Conservation (phyloP, 2,113 vertebrate genomes). For the Antechinus flavipes region DNA sequence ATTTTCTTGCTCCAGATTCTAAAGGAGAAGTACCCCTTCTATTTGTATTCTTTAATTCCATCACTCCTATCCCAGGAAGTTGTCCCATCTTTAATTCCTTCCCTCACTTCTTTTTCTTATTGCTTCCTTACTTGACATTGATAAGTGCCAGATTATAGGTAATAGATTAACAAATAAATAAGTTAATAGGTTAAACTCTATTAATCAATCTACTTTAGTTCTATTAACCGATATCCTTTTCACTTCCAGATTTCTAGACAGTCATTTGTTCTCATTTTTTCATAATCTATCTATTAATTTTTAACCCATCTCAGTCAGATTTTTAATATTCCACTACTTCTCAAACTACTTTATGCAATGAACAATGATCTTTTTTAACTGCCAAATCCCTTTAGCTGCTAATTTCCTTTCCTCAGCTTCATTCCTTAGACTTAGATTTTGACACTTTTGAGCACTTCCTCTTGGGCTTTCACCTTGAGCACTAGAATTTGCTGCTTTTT, state of each 20-base stretch:
- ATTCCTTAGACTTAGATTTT: neutral
- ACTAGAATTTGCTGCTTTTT: too few species aligned
- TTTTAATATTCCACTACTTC: too few species aligned
- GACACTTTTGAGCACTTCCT: neutral
- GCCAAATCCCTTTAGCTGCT: neutral
- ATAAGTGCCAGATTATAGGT: too few species aligned
- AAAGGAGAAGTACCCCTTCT: constrained; percentile 25
- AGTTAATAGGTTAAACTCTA: neutral
- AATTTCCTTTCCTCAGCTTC: constrained; percentile 9
- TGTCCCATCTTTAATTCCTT: neutral
- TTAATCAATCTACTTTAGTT: neutral
- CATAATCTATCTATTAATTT: neutral
- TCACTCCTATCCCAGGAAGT: neutral
- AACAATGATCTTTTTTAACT: neutral
- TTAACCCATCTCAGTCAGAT: neutral
- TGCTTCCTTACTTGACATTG: neutral
- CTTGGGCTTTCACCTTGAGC: constrained; percentile 1
- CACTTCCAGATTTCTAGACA: neutral
- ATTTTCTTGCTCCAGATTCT: neutral
- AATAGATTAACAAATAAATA: too few species aligned
- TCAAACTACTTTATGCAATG: neutral
- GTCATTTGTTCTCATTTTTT: neutral
- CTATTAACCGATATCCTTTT: neutral
- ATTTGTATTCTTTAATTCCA: constrained; percentile 12
- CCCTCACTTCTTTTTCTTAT: neutral